phyloP scores from a whole-genome alignment of 2,113 vertebrate genomes.

The Carollia perspicillata region DNA sequence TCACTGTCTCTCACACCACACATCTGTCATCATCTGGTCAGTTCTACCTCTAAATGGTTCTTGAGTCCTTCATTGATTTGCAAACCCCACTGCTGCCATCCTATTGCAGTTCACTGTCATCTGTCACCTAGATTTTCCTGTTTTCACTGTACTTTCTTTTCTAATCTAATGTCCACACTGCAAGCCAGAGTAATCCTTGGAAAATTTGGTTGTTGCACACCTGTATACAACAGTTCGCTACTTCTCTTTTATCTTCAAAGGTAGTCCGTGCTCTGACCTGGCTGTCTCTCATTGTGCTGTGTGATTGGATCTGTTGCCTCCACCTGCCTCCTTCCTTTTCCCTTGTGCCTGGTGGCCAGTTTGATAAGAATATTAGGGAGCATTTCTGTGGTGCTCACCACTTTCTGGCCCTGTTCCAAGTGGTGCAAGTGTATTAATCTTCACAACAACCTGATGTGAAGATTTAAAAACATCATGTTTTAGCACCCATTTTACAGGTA shows the following conservation, averaged over 20 bases:
- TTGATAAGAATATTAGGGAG: fast-evolving
- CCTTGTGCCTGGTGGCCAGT: not conserved
- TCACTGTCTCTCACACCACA: too few species aligned
- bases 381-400: fast-evolving
- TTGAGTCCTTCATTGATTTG: not conserved
- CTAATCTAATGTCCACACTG: not conserved
- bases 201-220: not conserved
- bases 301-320: not conserved
- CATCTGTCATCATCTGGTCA: not conserved
- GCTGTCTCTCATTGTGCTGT: not conserved
- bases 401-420: not conserved
- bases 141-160: not conserved
- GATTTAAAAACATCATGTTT: not conserved
- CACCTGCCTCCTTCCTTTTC: not conserved
- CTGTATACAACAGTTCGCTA: not conserved
- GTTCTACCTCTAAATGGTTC: not conserved
- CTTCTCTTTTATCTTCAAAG: not conserved
- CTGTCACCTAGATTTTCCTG: not conserved
- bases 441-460: not conserved
- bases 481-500: not conserved
- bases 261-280: not conserved
- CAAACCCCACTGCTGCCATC: not conserved
- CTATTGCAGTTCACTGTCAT: not conserved
- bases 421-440: not conserved
- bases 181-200: not conserved